A percentile compares a stretch with the other conserved stretches of the same genome.
phyloP scores from a whole-genome alignment of 2,888 invertebrate species.

The Strigamia crassipes region DNA sequence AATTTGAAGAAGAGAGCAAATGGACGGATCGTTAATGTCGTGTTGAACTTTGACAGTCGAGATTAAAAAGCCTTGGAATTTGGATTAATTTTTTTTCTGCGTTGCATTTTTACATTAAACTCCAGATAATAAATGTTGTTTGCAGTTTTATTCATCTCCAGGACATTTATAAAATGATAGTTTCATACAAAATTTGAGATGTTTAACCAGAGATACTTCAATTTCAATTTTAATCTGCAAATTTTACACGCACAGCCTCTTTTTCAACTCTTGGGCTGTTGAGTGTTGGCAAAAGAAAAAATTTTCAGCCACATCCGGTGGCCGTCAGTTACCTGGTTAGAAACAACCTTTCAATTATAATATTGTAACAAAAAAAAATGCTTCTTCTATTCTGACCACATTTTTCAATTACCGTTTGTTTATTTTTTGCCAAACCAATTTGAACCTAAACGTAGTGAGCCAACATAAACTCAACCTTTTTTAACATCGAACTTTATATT shows the following conservation, averaged over 20 bases:
- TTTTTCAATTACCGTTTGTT: slow-evolving; percentile 2
- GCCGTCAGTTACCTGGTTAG: not conserved
- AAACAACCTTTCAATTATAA: not conserved
- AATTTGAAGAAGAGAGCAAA: no score
- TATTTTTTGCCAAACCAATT: not conserved
- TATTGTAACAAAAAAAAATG: not conserved
- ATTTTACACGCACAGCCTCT: slow-evolving; percentile 1
- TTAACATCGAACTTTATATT: not conserved
- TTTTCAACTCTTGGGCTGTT: slow-evolving; percentile 1
- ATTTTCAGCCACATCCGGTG: not conserved
- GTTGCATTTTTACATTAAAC: no score
- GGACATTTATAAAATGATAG: no score
- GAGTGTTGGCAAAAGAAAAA: no score
- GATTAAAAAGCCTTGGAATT: no score
- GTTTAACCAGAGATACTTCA: no score
- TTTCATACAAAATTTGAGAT: no score
- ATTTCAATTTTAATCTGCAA: not conserved
- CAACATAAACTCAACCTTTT: not conserved
- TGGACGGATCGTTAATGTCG: no score
- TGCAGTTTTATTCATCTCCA: no score
- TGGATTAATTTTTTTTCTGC: no score
- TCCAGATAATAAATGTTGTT: no score
- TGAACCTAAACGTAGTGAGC: not conserved
- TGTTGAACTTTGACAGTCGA: no score
- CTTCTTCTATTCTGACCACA: not conserved